Percentiles rank a stretch among this genome's conserved stretches.
Conservation (phyloP, 2,113 vertebrate species). For the pig (Sus scrofa) region T2T-Sscrofa CM000830.6:97051001-97051500, state of each 20-base stretch:
- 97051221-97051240: too few relatives aligned
- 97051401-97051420: too few relatives aligned
- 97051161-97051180: background rate
- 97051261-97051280: too few relatives aligned
- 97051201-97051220: too few relatives aligned
- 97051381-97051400: too few relatives aligned
- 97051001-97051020: constrained; percentile 19
- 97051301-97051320: too few relatives aligned
- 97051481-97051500: constrained; percentile 38
- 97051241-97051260: too few relatives aligned
- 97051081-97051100: background rate
- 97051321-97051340: too few relatives aligned
- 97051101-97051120: constrained; percentile 43
- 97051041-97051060: background rate
- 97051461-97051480: constrained; percentile 44
- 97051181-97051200: too few relatives aligned
- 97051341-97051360: too few relatives aligned
- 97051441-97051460: constrained; percentile 10
- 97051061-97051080: background rate
- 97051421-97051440: background rate
- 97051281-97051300: too few relatives aligned
- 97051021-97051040: constrained; percentile 14
- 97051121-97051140: background rate
- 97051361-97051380: too few relatives aligned
- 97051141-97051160: constrained; percentile 25